Evolutionary conservation across 1,140 invertebrate species (phyloP).

Genomic region (Solenopsis invicta): DNA sequence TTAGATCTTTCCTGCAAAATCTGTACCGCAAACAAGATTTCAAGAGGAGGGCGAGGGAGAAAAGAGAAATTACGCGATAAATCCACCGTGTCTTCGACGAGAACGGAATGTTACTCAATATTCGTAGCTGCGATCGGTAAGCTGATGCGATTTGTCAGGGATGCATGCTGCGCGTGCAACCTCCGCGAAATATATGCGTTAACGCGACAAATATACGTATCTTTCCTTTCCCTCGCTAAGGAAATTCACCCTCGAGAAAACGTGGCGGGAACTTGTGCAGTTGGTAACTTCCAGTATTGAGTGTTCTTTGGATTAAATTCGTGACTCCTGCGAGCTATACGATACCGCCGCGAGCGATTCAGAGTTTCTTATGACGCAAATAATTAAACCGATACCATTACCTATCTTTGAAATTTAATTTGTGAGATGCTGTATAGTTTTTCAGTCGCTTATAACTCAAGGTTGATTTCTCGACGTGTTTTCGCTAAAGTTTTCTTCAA

Average conservation of each 20-base stretch:
- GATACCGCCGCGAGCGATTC: constrained; percentile 12
- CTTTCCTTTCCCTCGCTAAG: background rate
- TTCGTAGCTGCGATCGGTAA: constrained; percentile 25
- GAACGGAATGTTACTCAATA: constrained; percentile 14
- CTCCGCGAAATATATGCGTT: background rate
- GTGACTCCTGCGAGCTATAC: constrained; percentile 11
- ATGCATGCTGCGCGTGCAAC: background rate
- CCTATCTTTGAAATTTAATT: background rate
- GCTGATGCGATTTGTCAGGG: background rate
- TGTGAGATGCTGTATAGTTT: background rate
- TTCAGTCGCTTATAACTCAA: background rate
- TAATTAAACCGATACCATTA: background rate
- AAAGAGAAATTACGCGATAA: constrained; percentile 24
- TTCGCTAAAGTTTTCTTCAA: background rate
- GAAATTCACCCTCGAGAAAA: background rate
- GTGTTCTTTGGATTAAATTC: constrained; percentile 28
- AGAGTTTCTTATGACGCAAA: background rate
- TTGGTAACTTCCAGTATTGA: constrained; percentile 19
- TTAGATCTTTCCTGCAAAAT: background rate
- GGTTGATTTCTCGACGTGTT: background rate
- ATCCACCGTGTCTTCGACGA: constrained; percentile 1
- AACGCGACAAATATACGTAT: background rate
- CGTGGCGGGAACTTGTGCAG: background rate
- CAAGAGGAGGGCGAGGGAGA: background rate
- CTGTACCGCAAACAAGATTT: constrained; percentile 13